phyloP scores from a whole-genome alignment of 1,140 invertebrate genomes.

The Tenebrio molitor region DNA sequence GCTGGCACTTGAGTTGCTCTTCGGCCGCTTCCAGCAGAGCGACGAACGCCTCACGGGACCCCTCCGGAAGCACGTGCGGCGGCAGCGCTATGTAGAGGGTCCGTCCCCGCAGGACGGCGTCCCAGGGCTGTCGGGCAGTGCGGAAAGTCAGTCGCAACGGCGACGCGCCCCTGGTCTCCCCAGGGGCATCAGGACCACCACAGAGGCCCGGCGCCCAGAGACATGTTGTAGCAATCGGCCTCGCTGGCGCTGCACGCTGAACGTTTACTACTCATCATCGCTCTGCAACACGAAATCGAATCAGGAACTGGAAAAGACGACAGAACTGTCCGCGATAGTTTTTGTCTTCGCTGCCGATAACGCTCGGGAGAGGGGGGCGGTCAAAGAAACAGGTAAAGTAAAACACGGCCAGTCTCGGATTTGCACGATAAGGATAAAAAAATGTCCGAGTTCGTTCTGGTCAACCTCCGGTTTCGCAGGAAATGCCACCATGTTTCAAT shows the following conservation, averaged over 20 bases:
- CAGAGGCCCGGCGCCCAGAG: constrained; percentile 98
- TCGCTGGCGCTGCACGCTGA: constrained; percentile 71
- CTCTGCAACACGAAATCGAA: constrained; percentile 2
- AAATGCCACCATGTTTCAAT: too few relatives aligned
- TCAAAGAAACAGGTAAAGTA: too few relatives aligned
- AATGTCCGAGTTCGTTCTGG: too few relatives aligned
- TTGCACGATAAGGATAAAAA: too few relatives aligned
- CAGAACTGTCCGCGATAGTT: too few relatives aligned
- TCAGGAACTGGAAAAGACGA: background rate
- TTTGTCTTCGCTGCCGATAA: too few relatives aligned
- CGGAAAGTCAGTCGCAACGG: constrained; percentile 65
- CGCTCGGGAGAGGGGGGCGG: too few relatives aligned
- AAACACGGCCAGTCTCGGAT: too few relatives aligned
- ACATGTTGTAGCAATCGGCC: constrained; percentile 81
- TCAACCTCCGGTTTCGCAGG: too few relatives aligned
- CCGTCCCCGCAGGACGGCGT: constrained; percentile 77
- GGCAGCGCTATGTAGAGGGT: constrained; percentile 91
- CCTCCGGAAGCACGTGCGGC: constrained; percentile 84
- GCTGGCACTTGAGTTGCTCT: constrained; percentile 87
- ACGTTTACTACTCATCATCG: constrained; percentile 69
- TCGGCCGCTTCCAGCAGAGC: constrained; percentile 96
- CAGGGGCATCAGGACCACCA: constrained; percentile 96
- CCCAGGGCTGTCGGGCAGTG: constrained; percentile 64
- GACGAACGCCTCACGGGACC: constrained; percentile 94
- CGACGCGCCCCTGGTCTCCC: constrained; percentile 65